phyloP scores from a whole-genome alignment of 1,140 invertebrate genomes.

The Ips nitidus region DNA sequence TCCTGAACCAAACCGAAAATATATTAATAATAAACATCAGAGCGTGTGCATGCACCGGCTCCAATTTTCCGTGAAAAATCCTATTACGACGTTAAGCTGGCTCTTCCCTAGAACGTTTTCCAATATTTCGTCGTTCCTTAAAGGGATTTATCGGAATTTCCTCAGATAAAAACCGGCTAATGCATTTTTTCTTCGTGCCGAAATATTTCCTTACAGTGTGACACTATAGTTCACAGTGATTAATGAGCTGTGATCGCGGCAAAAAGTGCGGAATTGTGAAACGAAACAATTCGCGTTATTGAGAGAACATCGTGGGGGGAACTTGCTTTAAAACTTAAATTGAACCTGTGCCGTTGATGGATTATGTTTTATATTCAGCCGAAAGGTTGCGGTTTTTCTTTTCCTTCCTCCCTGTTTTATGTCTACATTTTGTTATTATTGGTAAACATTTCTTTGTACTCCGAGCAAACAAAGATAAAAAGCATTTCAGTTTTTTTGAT shows the following conservation, averaged over 20 bases:
- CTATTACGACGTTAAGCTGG: too few relatives aligned
- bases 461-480: not conserved
- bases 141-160: conserved; percentile 11
- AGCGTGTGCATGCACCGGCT: too few relatives aligned
- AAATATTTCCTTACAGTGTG: conserved; percentile 5
- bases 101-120: conserved; percentile 12
- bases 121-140: conserved; percentile 20
- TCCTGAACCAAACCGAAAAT: too few relatives aligned
- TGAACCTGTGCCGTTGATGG: conserved; percentile 21
- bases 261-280: conserved; percentile 27
- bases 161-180: conserved; percentile 6
- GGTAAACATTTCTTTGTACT: conserved; percentile 5
- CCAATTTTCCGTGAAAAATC: too few relatives aligned
- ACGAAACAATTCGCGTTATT: conserved; percentile 29
- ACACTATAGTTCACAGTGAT: conserved; percentile 13
- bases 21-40: too few relatives aligned
- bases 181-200: conserved; percentile 13
- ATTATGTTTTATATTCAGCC: conserved; percentile 24
- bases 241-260: conserved; percentile 25
- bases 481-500: not conserved
- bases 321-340: conserved; percentile 31
- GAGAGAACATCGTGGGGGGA: conserved; percentile 10
- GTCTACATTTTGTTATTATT: conserved; percentile 17
- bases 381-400: conserved; percentile 13
- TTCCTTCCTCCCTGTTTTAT: conserved; percentile 6